A percentile compares a stretch with the other conserved stretches of the same genome.
Evolutionary conservation across 92 coral and sea anemone species (phyloP).

Genomic region (Phenganax subtilis): DNA sequence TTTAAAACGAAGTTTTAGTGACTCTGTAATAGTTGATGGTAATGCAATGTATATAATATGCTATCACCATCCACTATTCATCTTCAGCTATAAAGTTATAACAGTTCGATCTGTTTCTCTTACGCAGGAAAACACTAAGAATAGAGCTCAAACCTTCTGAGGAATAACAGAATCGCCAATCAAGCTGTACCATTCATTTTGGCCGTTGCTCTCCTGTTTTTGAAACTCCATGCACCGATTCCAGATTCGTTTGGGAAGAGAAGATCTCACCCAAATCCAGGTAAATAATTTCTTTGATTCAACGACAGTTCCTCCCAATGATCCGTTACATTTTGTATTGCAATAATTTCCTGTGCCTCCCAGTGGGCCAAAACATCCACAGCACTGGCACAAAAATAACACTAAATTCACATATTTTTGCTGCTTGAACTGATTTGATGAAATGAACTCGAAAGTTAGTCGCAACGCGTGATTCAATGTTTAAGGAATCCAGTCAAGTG

Average conservation of each 20-base stretch:
- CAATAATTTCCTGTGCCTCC: constrained; percentile 4
- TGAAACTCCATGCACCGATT: constrained; percentile 2
- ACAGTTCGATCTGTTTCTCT: too few species aligned
- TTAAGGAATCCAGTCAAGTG: too few species aligned
- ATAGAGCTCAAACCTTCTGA: background rate
- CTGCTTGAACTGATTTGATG: too few species aligned
- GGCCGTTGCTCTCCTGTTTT: background rate
- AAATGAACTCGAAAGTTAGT: too few species aligned
- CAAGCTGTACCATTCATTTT: background rate
- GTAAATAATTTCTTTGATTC: constrained; percentile 2
- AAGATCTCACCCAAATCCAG: constrained; percentile 13
- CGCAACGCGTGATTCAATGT: too few species aligned
- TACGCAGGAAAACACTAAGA: too few species aligned
- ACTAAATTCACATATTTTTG: background rate
- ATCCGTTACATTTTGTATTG: background rate
- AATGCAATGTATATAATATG: too few species aligned
- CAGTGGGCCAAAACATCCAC: constrained; percentile 3
- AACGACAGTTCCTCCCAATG: background rate
- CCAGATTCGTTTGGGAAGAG: constrained; percentile 4
- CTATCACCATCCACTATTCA: too few species aligned
- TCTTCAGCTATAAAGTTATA: too few species aligned
- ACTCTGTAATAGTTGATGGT: too few species aligned
- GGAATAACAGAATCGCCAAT: constrained; percentile 4
- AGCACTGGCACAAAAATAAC: background rate
- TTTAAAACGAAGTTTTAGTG: background rate